These are phyloP conservation scores for Oplegnathus fasciatus DNA, from an alignment of 2,113 vertebrate genomes.

Conservation along the genomic window DNA sequence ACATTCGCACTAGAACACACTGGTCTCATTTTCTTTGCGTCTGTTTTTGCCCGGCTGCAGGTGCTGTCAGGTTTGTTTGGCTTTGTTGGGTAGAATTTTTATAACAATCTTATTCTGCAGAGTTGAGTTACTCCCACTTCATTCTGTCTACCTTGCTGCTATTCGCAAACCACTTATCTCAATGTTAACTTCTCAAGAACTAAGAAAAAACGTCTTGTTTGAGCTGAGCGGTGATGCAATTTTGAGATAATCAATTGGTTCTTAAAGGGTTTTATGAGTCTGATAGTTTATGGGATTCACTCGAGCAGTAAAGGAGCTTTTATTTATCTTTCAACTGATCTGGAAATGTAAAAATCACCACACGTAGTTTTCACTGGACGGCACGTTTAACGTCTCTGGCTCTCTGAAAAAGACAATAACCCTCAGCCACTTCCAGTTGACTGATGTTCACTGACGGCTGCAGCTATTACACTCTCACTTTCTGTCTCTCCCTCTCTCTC, in stretches of 20 bases:
- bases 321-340: background rate
- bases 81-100: background rate
- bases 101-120: background rate
- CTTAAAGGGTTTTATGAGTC: slow-evolving; percentile 9
- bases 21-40: background rate
- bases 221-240: background rate
- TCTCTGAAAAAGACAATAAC: slow-evolving; percentile 43
- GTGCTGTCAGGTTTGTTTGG: background rate
- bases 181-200: background rate
- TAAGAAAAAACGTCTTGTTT: background rate
- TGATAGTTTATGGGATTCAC: background rate
- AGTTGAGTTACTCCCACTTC: background rate
- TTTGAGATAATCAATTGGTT: slow-evolving; percentile 7
- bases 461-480: slow-evolving; percentile 38
- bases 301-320: background rate
- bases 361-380: background rate
- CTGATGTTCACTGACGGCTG: slow-evolving; percentile 28
- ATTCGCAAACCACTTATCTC: background rate
- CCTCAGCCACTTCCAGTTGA: slow-evolving; percentile 41
- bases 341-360: slow-evolving; percentile 4
- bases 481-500: background rate
- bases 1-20: background rate
- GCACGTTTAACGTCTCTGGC: slow-evolving; percentile 21
- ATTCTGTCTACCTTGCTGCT: background rate
- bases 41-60: background rate